Evolutionary conservation across 2,888 invertebrate genomes (phyloP).

Genomic region (Melangyna quadrimaculata): DNA sequence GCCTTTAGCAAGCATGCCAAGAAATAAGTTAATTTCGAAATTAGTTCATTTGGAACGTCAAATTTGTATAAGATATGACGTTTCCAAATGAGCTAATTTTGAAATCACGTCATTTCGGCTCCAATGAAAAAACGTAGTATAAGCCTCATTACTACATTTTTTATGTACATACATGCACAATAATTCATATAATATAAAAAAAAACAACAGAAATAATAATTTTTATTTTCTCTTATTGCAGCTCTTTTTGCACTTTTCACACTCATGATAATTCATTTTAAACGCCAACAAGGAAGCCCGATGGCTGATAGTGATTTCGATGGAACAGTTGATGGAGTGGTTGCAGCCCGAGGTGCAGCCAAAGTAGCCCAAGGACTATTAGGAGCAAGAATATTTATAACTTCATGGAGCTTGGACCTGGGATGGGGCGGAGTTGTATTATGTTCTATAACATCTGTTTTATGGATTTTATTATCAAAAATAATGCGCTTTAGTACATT

Average conservation of each 20-base stretch:
- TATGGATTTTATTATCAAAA: slow-evolving; percentile 94
- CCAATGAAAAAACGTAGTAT: too few species aligned
- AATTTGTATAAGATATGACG: too few species aligned
- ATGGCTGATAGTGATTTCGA: slow-evolving; percentile 84
- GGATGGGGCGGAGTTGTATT: slow-evolving; percentile 94
- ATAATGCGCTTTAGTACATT: slow-evolving; percentile 94
- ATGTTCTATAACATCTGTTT: slow-evolving; percentile 90
- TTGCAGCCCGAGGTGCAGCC: slow-evolving; percentile 82
- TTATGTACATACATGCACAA: too few species aligned
- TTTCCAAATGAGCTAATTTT: too few species aligned
- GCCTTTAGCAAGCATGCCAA: too few species aligned
- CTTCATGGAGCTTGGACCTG: slow-evolving; percentile 91
- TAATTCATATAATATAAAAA: too few species aligned
- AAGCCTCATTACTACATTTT: too few species aligned
- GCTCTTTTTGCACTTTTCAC: slow-evolving; percentile 95
- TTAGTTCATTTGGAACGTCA: too few species aligned
- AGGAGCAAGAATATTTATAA: slow-evolving; percentile 87
- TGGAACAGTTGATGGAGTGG: slow-evolving; percentile 88
- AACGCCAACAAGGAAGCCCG: slow-evolving; percentile 88
- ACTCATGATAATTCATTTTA: slow-evolving; percentile 95
- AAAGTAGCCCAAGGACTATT: slow-evolving; percentile 83
- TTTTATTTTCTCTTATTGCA: slow-evolving; percentile 79
- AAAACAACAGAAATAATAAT: background rate
- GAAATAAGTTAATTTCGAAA: too few species aligned
- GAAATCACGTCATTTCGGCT: too few species aligned